Evolutionary conservation across 2,888 invertebrate species (phyloP).

Genomic region (Agelastica alni): DNA sequence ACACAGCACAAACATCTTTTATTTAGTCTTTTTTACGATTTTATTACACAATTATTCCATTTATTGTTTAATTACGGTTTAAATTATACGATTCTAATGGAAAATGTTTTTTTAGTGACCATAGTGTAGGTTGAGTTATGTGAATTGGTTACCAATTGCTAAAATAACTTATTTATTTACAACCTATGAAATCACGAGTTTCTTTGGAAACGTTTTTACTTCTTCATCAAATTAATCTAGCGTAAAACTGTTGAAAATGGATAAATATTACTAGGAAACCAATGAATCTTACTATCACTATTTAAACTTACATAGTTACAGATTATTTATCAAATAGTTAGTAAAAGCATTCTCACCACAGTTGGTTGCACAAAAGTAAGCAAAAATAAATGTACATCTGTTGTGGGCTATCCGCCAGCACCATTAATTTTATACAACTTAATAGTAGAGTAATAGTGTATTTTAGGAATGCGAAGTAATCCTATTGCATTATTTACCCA

Average conservation of each 20-base stretch:
- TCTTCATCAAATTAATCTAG: background rate
- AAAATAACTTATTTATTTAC: too few relatives aligned
- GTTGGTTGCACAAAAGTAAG: conserved; percentile 18
- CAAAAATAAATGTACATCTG: conserved; percentile 21
- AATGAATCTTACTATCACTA: conserved; percentile 1
- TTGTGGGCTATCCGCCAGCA: conserved; percentile 18
- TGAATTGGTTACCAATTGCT: too few relatives aligned
- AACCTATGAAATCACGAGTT: too few relatives aligned
- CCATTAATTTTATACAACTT: conserved; percentile 13
- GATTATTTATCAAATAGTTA: conserved; percentile 15
- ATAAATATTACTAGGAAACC: conserved; percentile 4
- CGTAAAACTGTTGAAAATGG: background rate
- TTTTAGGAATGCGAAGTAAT: conserved; percentile 4
- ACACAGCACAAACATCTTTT: too few relatives aligned
- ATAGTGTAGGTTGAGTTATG: too few relatives aligned
- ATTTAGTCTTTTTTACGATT: too few relatives aligned
- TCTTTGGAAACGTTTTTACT: too few relatives aligned
- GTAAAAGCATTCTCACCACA: conserved; percentile 12
- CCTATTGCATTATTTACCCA: conserved; percentile 5
- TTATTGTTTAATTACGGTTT: too few relatives aligned
- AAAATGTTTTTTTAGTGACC: too few relatives aligned
- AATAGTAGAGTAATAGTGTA: conserved; percentile 5
- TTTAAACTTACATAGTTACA: conserved; percentile 18
- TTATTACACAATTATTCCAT: too few relatives aligned
- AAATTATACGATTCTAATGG: too few relatives aligned